These are phyloP conservation scores for Cyclargus thomasi DNA, from an alignment of 1,140 invertebrate species.

Conservation along the genomic window DNA sequence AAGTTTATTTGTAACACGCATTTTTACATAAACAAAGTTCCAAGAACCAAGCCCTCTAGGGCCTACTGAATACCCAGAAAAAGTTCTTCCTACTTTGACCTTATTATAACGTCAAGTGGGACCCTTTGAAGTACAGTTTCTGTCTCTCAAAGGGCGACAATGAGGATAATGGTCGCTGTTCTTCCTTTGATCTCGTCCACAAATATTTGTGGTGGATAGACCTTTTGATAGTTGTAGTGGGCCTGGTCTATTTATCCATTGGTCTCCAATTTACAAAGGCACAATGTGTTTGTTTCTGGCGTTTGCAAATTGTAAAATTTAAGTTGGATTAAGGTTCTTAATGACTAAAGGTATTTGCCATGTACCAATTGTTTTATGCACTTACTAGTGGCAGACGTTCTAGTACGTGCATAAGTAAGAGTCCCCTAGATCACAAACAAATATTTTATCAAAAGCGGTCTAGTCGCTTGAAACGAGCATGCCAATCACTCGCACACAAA, in stretches of 20 bases:
- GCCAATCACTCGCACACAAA: no score
- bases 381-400: no score
- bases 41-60: neutral
- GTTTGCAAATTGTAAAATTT: no score
- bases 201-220: conserved; percentile 32
- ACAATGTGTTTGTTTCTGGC: neutral
- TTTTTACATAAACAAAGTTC: neutral
- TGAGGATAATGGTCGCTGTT: conserved; percentile 40
- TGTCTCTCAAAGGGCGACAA: conserved; percentile 38
- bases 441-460: no score
- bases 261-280: conserved; percentile 6
- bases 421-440: no score
- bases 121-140: conserved; percentile 20
- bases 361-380: no score
- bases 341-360: no score
- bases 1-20: no score
- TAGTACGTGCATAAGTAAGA: no score
- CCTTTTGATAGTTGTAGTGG: conserved; percentile 24
- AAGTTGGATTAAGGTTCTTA: no score
- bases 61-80: neutral
- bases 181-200: conserved; percentile 45
- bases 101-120: conserved; percentile 3
- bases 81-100: neutral
- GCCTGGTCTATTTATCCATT: conserved; percentile 23
- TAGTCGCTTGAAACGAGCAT: no score